Evolutionary conservation across 2,797 vertebrate genomes (phyloP).

Genomic region (Diglossa cyanea): DNA sequence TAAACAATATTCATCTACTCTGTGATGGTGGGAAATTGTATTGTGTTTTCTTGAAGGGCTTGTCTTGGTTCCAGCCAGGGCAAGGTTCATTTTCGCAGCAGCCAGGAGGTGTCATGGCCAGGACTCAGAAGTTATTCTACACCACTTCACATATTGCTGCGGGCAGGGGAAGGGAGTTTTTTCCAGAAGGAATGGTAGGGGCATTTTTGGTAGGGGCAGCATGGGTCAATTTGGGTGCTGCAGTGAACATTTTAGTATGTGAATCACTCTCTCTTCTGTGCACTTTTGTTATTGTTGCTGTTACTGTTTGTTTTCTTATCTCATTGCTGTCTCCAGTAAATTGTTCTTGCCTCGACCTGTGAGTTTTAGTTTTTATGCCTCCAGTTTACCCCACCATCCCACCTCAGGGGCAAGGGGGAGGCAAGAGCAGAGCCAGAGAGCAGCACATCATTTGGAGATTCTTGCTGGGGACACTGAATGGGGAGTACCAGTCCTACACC

Average conservation of each 20-base stretch:
- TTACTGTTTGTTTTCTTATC: neutral
- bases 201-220: neutral
- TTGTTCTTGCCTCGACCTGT: neutral
- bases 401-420: no score
- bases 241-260: neutral
- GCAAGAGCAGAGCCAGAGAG: neutral
- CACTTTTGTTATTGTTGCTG: neutral
- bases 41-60: neutral
- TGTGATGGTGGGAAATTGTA: neutral
- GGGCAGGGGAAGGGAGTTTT: neutral
- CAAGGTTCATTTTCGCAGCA: neutral
- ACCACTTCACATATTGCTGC: neutral
- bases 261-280: neutral
- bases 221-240: rapidly evolving
- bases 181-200: neutral
- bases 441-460: neutral
- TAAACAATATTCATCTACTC: neutral
- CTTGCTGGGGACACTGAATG: neutral
- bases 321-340: neutral
- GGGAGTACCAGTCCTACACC: neutral
- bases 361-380: neutral
- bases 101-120: neutral
- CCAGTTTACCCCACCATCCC: neutral
- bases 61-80: neutral
- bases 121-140: neutral